These are phyloP conservation scores for Capra hircus DNA, from an alignment of 2,113 vertebrate genomes.

Conservation along the genomic window DNA sequence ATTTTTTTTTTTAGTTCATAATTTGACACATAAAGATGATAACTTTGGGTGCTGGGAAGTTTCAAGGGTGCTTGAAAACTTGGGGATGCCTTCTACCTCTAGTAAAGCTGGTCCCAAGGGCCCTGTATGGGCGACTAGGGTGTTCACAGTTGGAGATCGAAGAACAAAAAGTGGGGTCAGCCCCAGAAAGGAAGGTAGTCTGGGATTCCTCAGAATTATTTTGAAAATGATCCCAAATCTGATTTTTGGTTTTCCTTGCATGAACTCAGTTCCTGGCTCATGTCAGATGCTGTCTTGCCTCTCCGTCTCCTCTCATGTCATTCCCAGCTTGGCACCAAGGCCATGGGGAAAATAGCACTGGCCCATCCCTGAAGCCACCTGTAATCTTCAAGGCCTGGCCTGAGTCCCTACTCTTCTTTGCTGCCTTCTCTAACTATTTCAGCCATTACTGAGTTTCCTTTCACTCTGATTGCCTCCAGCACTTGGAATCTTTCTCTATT, in stretches of 20 bases:
- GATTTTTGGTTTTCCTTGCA: background rate
- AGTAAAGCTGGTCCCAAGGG: background rate
- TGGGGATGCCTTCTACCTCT: background rate
- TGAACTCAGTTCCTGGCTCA: background rate
- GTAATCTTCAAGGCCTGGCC: background rate
- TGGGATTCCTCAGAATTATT: background rate
- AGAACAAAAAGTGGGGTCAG: background rate
- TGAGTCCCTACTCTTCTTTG: background rate
- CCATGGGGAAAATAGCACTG: background rate
- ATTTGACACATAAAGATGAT: background rate
- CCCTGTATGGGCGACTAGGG: background rate
- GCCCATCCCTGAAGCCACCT: background rate
- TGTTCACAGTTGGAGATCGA: background rate
- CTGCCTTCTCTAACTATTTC: background rate
- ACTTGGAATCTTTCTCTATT: background rate
- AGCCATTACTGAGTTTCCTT: background rate
- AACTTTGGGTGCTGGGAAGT: background rate
- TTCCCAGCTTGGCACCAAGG: background rate
- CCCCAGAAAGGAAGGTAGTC: background rate
- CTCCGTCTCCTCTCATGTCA: background rate
- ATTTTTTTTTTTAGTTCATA: background rate
- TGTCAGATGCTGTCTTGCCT: background rate
- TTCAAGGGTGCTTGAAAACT: background rate
- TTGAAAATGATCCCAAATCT: background rate
- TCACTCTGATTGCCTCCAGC: background rate